phyloP scores from a whole-genome alignment of 2,888 invertebrate genomes.

The Lepidonotus clava region DNA sequence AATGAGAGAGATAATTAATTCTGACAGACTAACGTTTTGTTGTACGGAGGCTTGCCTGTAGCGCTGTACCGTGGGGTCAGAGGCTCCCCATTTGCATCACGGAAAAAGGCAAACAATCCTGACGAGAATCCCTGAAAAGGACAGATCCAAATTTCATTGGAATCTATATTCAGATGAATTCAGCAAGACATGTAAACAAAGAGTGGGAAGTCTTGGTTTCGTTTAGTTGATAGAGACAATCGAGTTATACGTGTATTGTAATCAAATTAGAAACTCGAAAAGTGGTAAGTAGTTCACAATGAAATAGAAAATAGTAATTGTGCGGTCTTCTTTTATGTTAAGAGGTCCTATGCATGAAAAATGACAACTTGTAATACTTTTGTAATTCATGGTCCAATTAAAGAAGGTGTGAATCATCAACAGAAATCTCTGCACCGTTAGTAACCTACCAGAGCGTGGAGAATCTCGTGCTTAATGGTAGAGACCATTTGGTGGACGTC shows the following conservation, averaged over 20 bases:
- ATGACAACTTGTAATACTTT: no score
- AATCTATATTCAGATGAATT: not conserved
- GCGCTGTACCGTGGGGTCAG: conserved; percentile 80
- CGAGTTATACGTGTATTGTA: no score
- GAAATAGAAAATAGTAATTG: no score
- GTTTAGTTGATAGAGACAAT: no score
- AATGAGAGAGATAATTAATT: no score
- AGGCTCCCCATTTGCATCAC: conserved; percentile 94
- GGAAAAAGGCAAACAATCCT: conserved; percentile 96
- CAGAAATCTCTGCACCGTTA: not conserved
- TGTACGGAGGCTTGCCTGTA: conserved; percentile 90
- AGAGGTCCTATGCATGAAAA: no score
- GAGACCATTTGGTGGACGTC: conserved; percentile 88
- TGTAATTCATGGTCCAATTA: no score
- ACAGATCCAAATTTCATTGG: not conserved
- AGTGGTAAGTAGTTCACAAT: no score
- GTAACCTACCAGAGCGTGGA: conserved; percentile 89
- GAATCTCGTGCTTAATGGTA: conserved; percentile 98
- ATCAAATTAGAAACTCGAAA: no score
- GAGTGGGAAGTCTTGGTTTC: no score
- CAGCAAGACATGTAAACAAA: not conserved
- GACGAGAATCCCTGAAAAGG: conserved; percentile 91
- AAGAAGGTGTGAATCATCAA: not conserved
- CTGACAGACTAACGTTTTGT: conserved; percentile 69
- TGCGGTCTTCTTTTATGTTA: no score